A percentile compares a stretch with the other conserved stretches of the same genome.
These are phyloP conservation scores for Drosophila paramelanica DNA, from an alignment of 2,888 invertebrate species.

Conservation along the genomic window DNA sequence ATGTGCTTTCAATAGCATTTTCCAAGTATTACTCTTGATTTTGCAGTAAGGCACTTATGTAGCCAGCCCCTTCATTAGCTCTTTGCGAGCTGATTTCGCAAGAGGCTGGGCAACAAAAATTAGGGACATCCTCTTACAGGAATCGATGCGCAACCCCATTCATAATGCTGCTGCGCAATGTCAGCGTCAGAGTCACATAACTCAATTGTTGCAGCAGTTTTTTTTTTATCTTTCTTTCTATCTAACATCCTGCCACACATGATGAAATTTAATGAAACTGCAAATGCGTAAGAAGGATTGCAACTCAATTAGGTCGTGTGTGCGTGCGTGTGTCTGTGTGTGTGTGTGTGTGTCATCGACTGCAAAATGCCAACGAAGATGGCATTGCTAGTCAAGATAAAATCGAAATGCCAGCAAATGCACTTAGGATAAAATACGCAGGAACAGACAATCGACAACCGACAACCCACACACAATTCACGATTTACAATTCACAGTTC, in stretches of 20 bases:
- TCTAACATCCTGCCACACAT: constrained; percentile 3
- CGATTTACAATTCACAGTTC: constrained; percentile 19
- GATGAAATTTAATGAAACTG: constrained; percentile 33
- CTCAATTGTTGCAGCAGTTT: constrained; percentile 31
- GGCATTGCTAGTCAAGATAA: constrained; percentile 48
- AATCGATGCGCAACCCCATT: too few species aligned
- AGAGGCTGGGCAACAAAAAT: constrained; percentile 6
- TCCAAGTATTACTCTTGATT: not conserved
- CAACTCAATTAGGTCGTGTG: constrained; percentile 59
- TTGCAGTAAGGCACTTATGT: not conserved
- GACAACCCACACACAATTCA: constrained; percentile 25
- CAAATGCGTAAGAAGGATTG: constrained; percentile 23
- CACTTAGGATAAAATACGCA: constrained; percentile 8
- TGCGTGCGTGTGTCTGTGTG: too few species aligned
- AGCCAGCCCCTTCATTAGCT: not conserved
- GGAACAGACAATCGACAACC: constrained; percentile 11
- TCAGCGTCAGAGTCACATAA: constrained; percentile 32
- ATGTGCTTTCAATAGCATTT: not conserved
- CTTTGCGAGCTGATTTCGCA: constrained; percentile 2
- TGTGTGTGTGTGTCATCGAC: not conserved
- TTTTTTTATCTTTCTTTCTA: too few species aligned
- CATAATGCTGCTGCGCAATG: constrained; percentile 2
- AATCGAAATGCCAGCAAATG: constrained; percentile 42
- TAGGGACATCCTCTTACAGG: too few species aligned
- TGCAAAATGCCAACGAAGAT: constrained; percentile 56